Base-by-base conservation (phyloP, 2,888 invertebrate genomes). In the Hipparchia semele region DNA sequence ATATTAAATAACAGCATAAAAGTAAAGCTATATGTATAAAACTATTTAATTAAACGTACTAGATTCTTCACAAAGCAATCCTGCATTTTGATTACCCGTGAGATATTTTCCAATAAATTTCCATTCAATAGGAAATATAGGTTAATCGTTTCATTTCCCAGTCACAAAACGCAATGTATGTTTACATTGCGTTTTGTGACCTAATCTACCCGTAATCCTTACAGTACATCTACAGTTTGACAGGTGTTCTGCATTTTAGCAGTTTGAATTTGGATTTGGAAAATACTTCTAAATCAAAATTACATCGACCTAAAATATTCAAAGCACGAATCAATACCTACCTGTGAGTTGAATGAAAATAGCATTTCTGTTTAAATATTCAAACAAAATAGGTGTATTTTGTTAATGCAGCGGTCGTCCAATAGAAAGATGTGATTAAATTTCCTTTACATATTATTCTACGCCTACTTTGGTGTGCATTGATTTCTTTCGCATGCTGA, bases 331-430 rank as follows among this genome's bases (percentile, higher is more conserved):
- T 6, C 49, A 1, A 49, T 4, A 6, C 49, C 6, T 3, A 7
- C 3, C 6, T 49, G 6, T 49, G 8, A 68, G 62, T 39, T 70
- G 51, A 68, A 75, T 73, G 70, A 33, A 54, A 68, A 70, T 62
- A 59, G 53, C 33, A 64, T 75, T 72, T 46, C 67, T 68, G 59
- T 68, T 72, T 70, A 70, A 64, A 70, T 72, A 75, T 75, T 72
- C 68, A 70, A 68, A 67, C 68, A 70, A 68, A 67, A 58, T 70
- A 59, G 49, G 45, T 61, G 39, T 9, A 45, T n/a, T 51, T 53
- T 68, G 67, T 71, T 64, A 71, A 60, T 68, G 68, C 51, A 39
- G 39, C 5, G 58, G 68, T 58, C 64, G 60, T 71, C 46, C 39
- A 51, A 13, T 62, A 73, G 58, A 49, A 4, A 49, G 49, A 49